Percentiles rank a stretch among this genome's conserved stretches.
phyloP scores from a whole-genome alignment of 2,113 vertebrate genomes.

The Cavia porcellus region DNA sequence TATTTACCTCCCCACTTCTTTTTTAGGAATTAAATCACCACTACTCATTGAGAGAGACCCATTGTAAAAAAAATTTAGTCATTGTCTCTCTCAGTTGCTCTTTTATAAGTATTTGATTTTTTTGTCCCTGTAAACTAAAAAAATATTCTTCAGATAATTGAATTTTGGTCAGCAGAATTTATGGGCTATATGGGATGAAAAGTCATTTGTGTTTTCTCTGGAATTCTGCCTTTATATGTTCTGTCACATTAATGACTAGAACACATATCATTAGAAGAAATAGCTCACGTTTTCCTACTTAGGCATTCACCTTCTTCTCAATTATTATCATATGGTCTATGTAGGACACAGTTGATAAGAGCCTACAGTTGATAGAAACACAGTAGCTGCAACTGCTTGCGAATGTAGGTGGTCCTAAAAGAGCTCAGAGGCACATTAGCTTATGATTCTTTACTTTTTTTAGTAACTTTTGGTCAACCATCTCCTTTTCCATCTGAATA shows the following conservation, averaged over 20 bases:
- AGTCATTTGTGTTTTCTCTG: not conserved
- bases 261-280: not conserved
- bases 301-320: not conserved
- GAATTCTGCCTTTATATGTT: not conserved
- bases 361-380: not conserved
- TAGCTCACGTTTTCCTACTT: not conserved
- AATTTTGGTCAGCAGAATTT: not conserved
- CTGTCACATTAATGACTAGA: not conserved
- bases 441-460: not conserved
- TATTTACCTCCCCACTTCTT: not conserved
- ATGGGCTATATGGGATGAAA: not conserved
- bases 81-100: not conserved
- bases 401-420: not conserved
- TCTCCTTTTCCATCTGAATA: not conserved
- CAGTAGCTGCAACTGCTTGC: not conserved
- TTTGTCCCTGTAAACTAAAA: not conserved
- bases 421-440: not conserved
- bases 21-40: not conserved
- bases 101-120: not conserved
- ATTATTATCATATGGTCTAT: not conserved
- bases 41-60: not conserved
- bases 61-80: not conserved
- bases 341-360: not conserved
- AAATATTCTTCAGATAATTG: not conserved
- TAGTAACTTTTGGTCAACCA: not conserved